Percentiles rank a stretch among this genome's conserved stretches.
Conservation (phyloP, 2,888 invertebrate species). For the Marasmarcha lunaedactyla region DNA sequence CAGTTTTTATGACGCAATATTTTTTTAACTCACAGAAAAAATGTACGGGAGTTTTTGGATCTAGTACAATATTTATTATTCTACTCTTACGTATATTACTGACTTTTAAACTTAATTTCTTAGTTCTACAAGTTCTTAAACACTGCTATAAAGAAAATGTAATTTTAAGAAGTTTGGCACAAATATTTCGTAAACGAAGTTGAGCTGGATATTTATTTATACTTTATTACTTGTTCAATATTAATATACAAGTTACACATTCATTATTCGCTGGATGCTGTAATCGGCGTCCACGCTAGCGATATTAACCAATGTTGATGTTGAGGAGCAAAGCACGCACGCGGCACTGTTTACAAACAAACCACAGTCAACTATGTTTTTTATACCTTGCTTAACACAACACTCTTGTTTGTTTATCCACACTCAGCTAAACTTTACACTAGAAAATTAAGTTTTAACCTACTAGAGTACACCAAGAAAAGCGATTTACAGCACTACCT, state of each 20-base stretch:
- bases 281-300: too few relatives aligned
- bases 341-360: conserved; percentile 64
- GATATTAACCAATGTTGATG: not conserved
- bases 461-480: not conserved
- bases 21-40: conserved; percentile 10
- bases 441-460: conserved; percentile 7
- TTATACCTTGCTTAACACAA: conserved; percentile 18
- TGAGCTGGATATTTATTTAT: too few relatives aligned
- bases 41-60: too few relatives aligned
- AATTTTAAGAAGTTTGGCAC: too few relatives aligned
- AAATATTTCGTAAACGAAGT: too few relatives aligned
- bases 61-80: not conserved
- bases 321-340: conserved; percentile 27
- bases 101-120: too few relatives aligned
- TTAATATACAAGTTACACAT: too few relatives aligned
- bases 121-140: too few relatives aligned
- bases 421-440: conserved; percentile 3
- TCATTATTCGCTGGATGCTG: too few relatives aligned
- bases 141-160: too few relatives aligned
- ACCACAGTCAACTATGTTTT: conserved; percentile 31
- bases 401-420: conserved; percentile 9
- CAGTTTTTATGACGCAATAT: conserved; percentile 28
- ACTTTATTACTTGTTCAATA: too few relatives aligned
- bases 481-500: conserved; percentile 1
- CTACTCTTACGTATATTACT: too few relatives aligned